Evolutionary conservation across 2,797 vertebrate genomes (phyloP), one percentile per base, ranked within the genome.

Genomic region (Pampus argenteus): DNA sequence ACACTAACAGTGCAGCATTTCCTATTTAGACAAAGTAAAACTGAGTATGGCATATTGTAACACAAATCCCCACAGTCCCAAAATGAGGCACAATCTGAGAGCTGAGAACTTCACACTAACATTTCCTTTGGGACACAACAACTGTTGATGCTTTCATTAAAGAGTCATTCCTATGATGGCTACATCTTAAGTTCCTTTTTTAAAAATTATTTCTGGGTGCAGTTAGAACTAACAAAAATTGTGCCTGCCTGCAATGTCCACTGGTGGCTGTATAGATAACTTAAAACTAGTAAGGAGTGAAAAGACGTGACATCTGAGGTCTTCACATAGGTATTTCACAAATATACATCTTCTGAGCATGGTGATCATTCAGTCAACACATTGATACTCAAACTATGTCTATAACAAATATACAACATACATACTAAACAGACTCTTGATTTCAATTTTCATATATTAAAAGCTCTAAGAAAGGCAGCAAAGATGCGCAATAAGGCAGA

Each of bases 401-500:
- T 87, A 84, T 84, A 85, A 91, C 85, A 90, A 88, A 90, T 84
- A 86, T 79, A 87, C 89, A 88, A 85, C 89, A 87, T 76, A 91
- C 86, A 83, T 85, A 89, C 83, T 86, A 85, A 87, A 91, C 86
- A 82, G 83, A 92, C 78, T 83, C 68, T 86, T 82, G 83, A 84
- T 89, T 88, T 89, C 45, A 86, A 84, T 88, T 79, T 70, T 83
- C 77, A 86, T 89, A 91, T 91, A 89, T 92, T 91, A 91, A 91
- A 94, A 91, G 93, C 91, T 90, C 88, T 94, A 92, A 91, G 94
- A 93, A 98, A 98, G 96, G 96, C 96, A 96, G 95, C 95, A 95
- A 94, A 94, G 92, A 96, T 94, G 93, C 86, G 85, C 92, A 90
- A 93, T 97, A 97, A 98, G 97, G 96, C 96, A 97, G 91, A 95